Evolutionary conservation across 2,797 vertebrate genomes (phyloP).

Genomic region (Aselliscus stoliczkanus): DNA sequence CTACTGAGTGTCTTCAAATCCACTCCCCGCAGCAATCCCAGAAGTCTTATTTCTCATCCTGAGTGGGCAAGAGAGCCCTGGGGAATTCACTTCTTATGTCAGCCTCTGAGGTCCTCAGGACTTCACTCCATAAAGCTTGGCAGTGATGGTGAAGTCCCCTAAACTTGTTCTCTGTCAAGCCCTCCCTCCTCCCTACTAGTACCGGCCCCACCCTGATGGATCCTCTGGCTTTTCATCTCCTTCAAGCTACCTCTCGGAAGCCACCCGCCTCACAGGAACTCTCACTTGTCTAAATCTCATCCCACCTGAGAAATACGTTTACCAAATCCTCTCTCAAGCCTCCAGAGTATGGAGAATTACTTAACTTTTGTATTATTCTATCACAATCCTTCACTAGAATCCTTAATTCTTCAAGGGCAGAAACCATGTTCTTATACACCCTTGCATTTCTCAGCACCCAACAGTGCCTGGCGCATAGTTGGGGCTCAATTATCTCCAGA

Average conservation of each 20-base stretch:
- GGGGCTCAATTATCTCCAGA: neutral
- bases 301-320: neutral
- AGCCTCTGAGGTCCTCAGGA: neutral
- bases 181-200: neutral
- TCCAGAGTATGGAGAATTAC: neutral
- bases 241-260: neutral
- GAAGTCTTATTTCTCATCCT: neutral
- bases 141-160: neutral
- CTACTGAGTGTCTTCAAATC: neutral
- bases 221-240: neutral
- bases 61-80: neutral
- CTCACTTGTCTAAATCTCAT: neutral
- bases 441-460: neutral
- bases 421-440: neutral
- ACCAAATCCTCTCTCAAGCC: neutral
- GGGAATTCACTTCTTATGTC: rapidly evolving
- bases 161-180: neutral
- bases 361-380: neutral
- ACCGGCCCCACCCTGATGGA: rapidly evolving
- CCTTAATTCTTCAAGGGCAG: neutral
- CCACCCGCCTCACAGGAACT: neutral
- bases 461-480: too few species aligned
- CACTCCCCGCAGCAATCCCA: neutral
- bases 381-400: neutral
- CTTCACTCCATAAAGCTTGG: rapidly evolving